These are phyloP conservation scores for Eriosoma lanigerum DNA, from an alignment of 1,140 invertebrate genomes.

Conservation along the genomic window DNA sequence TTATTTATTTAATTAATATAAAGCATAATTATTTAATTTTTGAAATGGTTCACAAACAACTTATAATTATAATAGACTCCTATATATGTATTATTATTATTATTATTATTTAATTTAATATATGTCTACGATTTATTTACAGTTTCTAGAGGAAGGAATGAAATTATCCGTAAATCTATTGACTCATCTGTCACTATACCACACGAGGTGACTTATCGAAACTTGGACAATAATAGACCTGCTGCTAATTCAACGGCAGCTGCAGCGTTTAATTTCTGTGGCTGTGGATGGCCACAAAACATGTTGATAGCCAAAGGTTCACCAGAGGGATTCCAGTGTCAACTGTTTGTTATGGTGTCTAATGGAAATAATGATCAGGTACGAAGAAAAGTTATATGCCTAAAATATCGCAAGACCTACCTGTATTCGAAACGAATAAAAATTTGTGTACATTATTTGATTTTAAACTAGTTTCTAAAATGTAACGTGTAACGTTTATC, in stretches of 20 bases:
- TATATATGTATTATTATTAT: no score
- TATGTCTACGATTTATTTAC: conserved; percentile 11
- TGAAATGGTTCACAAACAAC: no score
- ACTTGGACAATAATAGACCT: conserved; percentile 60
- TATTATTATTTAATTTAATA: no score
- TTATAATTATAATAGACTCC: no score
- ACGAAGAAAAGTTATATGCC: not conserved
- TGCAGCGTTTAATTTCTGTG: conserved; percentile 70
- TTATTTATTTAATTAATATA: no score
- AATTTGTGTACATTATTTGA: no score
- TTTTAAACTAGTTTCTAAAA: no score
- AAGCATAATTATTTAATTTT: no score
- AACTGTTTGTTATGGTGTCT: conserved; percentile 80
- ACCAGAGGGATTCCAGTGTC: conserved; percentile 67
- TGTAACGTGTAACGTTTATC: no score
- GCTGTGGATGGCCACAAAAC: conserved; percentile 85
- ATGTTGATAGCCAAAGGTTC: conserved; percentile 77
- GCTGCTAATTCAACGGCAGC: conserved; percentile 55
- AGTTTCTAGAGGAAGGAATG: conserved; percentile 64
- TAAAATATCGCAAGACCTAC: no score
- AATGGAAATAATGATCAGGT: conserved; percentile 69
- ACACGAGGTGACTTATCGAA: conserved; percentile 67
- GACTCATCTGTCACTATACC: conserved; percentile 69
- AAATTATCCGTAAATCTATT: conserved; percentile 62
- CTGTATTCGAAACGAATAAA: no score